Evolutionary conservation across 2,797 vertebrate species (phyloP), one percentile per base, ranked within the genome.

Genomic region (Iguana delicatissima): DNA sequence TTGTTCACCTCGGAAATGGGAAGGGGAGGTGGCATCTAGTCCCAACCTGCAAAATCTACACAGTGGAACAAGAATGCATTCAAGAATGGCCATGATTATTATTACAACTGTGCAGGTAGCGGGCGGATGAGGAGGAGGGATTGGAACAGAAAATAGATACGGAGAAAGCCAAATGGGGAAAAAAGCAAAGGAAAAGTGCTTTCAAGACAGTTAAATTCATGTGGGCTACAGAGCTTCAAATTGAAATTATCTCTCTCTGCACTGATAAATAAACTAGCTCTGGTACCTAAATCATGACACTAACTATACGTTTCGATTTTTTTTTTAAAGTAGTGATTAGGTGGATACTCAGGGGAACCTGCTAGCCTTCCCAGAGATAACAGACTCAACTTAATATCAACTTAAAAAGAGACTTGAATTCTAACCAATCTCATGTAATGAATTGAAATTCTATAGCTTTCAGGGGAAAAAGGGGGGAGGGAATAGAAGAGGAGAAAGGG

Each of bases 391-490:
- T 98, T 98, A 97, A 98, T 98, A 98, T 98, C 97, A 98, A 98
- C 98, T 98, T 98, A 98, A 98, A 98, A 98, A 98, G 97, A 97
- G 97, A 98, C 98, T 98, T 97, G 97, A 98, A 98, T 98, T 98
- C 98, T 98, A 97, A 98, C 97, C 97, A 98, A 98, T 98, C 96
- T 98, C 97, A 96, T 97, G 97, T 98, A 98, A 98, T 98, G 98
- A 98, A 98, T 98, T 98, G 98, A 98, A 98, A 98, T 98, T 98
- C 97, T 98, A 97, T 97, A 98, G 98, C 97, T 98, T 98, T 98
- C 97, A 95, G 97, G 92, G 90, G 0, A 10, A 6, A 92, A 93
- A 94, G 93, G 93, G 93, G 93, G 91, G 88, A 89, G 0, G 1
- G 1, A 80, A 88, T 91, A 80, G 91, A 93, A 93, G 95, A 94